A percentile compares a stretch with the other conserved stretches of the same genome.
Evolutionary conservation across 2,113 vertebrate species (phyloP).

Genomic region (Arenaria interpres): DNA sequence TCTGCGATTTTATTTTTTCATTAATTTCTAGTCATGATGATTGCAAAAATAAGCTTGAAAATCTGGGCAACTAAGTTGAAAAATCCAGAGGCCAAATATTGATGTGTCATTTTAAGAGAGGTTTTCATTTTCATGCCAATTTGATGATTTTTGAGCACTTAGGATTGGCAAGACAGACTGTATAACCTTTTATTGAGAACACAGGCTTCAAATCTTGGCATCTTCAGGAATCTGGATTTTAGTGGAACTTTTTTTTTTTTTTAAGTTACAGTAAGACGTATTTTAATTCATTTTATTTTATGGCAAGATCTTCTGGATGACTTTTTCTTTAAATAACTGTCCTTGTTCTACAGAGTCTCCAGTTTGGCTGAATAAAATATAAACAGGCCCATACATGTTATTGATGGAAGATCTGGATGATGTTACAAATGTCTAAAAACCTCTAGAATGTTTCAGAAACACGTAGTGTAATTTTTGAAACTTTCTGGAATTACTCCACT

Average conservation of each 20-base stretch:
- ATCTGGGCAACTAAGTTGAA: not conserved
- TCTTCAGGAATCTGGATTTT: not conserved
- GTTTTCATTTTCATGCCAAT: not conserved
- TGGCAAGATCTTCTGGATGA: not conserved
- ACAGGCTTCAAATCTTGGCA: not conserved
- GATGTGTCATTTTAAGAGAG: not conserved
- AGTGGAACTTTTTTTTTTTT: not conserved
- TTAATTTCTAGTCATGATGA: not conserved
- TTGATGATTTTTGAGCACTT: not conserved
- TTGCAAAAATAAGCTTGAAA: not conserved
- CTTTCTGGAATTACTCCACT: conserved; percentile 18
- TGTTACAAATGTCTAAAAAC: not conserved
- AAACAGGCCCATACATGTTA: not conserved
- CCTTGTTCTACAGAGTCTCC: not conserved
- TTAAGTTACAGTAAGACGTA: not conserved
- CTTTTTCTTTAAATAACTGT: not conserved
- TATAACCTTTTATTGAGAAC: not conserved
- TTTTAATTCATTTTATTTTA: not conserved
- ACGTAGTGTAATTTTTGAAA: not conserved
- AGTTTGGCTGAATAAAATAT: not conserved
- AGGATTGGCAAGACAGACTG: not conserved
- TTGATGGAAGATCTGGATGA: not conserved
- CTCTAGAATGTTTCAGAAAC: conserved; percentile 24
- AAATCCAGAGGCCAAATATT: not conserved
- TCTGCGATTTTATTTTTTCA: not conserved